Percentiles rank a stretch among this genome's conserved stretches.
Conservation (phyloP, 2,113 vertebrate species). For the Oncorhynchus masou region DNA sequence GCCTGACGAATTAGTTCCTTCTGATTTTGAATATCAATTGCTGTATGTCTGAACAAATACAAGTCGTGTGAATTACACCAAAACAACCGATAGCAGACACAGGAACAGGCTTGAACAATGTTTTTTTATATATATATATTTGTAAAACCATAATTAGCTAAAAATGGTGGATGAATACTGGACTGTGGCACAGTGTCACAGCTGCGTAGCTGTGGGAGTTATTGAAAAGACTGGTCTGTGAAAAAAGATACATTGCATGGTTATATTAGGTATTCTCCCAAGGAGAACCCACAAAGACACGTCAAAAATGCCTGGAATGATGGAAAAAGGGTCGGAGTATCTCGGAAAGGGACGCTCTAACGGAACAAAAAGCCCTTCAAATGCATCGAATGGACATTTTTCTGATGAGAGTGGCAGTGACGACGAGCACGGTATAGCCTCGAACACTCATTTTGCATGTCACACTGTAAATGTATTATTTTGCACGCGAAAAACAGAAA, state of each 20-base stretch:
- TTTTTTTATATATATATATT: neutral
- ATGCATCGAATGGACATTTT: slow-evolving; percentile 87
- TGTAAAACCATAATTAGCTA: neutral
- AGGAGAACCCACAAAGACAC: neutral
- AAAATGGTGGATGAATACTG: slow-evolving; percentile 48
- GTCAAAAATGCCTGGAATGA: slow-evolving; percentile 86
- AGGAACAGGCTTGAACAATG: no score
- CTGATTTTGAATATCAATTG: neutral
- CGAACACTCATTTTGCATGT: neutral
- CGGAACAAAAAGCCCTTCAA: slow-evolving; percentile 86
- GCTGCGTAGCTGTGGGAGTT: slow-evolving; percentile 45
- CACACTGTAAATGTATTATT: slow-evolving; percentile 1
- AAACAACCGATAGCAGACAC: neutral
- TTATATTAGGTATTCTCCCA: slow-evolving; percentile 17
- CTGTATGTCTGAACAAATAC: neutral
- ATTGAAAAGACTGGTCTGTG: slow-evolving; percentile 24
- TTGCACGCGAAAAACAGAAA: slow-evolving; percentile 6
- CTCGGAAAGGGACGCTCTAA: slow-evolving; percentile 85
- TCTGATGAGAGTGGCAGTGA: slow-evolving; percentile 91
- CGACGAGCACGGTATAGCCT: slow-evolving; percentile 85
- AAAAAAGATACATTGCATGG: slow-evolving; percentile 32
- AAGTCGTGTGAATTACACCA: neutral
- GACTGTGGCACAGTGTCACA: slow-evolving; percentile 38
- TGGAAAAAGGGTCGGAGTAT: slow-evolving; percentile 89
- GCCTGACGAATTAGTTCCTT: slow-evolving; percentile 48